Evolutionary conservation across 2,797 vertebrate genomes (phyloP).

Genomic region (Sebastiscus tertius): DNA sequence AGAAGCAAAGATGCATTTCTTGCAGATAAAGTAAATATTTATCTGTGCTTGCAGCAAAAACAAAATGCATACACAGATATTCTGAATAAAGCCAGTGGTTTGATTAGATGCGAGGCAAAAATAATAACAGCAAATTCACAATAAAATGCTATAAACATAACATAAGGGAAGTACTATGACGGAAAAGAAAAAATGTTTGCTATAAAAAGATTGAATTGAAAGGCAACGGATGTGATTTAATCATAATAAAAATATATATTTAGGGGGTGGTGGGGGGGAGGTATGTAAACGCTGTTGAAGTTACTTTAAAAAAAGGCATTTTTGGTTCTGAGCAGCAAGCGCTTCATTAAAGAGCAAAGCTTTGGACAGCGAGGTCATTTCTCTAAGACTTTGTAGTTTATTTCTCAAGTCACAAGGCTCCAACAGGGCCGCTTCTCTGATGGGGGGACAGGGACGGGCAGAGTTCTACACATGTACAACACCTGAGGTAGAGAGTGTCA

Average conservation of each 20-base stretch:
- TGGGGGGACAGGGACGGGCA: conserved; percentile 2
- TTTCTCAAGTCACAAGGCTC: neutral
- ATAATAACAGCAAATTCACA: conserved; percentile 28
- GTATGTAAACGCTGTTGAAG: conserved; percentile 24
- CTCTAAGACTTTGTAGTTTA: neutral
- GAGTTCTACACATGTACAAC: conserved; percentile 33
- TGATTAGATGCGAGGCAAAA: neutral
- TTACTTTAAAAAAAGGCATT: conserved; percentile 28
- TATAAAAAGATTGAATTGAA: neutral
- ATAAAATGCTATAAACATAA: neutral
- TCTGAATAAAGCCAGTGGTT: conserved; percentile 3
- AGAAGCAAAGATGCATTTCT: conserved; percentile 1
- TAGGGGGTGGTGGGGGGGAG: neutral
- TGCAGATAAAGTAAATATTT: neutral
- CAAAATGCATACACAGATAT: conserved; percentile 5
- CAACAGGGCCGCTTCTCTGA: conserved; percentile 2
- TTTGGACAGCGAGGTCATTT: neutral
- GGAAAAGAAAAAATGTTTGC: neutral
- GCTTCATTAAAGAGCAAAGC: conserved; percentile 15
- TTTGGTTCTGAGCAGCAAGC: conserved; percentile 23
- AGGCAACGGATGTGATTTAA: conserved; percentile 4
- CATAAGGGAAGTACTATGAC: neutral
- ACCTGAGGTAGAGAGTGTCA: conserved; percentile 67
- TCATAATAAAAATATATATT: conserved; percentile 3
- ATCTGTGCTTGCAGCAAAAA: neutral